phyloP scores from a whole-genome alignment of 2,888 invertebrate species.

The Tryphoninae sp. region DNA sequence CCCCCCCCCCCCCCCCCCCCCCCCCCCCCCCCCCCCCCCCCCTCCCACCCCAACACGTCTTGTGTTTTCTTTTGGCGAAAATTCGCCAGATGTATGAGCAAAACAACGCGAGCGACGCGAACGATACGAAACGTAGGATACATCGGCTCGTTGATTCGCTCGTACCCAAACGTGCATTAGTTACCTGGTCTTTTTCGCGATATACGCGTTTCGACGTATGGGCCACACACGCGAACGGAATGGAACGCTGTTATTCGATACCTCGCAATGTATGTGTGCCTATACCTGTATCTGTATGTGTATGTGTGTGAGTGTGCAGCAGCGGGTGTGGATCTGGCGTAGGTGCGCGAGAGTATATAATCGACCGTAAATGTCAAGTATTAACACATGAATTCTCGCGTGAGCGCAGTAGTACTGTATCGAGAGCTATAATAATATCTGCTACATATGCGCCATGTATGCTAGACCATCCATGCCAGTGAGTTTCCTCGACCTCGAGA shows the following conservation, averaged over 20 bases:
- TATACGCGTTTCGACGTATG: no score
- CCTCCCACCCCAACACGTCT: no score
- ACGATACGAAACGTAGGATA: background rate
- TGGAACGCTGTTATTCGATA: conserved; percentile 20
- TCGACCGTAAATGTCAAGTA: conserved; percentile 56
- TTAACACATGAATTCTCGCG: conserved; percentile 45
- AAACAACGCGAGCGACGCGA: no score
- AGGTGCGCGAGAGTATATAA: conserved; percentile 50
- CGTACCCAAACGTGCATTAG: background rate
- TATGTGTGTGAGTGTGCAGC: background rate
- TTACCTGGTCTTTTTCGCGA: background rate
- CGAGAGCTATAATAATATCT: conserved; percentile 29
- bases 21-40: no score
- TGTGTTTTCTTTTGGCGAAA: no score
- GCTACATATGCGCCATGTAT: conserved; percentile 25
- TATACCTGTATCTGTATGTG: no score
- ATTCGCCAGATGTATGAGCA: no score
- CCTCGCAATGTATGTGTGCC: no score
- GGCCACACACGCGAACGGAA: background rate
- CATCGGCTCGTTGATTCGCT: background rate
- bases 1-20: no score
- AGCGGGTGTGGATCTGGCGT: conserved; percentile 24
- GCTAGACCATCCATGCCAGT: background rate
- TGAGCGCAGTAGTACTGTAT: conserved; percentile 17
- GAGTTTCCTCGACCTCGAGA: conserved; percentile 58